These are phyloP conservation scores for Pasiphila rectangulata DNA, from an alignment of 2,888 invertebrate genomes.

Conservation along the genomic window DNA sequence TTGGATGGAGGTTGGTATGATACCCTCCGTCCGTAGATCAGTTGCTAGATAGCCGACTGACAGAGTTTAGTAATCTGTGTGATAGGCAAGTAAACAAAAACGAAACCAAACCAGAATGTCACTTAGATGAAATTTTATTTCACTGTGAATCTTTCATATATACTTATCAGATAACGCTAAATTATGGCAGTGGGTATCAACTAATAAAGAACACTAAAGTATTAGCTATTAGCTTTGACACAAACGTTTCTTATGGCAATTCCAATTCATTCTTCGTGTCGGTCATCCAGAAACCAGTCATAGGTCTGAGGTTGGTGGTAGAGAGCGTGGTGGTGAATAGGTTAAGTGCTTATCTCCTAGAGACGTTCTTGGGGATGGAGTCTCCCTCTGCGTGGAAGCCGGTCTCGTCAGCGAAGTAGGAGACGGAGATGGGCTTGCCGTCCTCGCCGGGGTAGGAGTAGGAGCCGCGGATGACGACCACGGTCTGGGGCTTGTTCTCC, in stretches of 20 bases:
- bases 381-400: slow-evolving; percentile 83
- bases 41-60: no score
- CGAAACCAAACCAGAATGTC: neutral
- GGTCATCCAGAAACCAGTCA: neutral
- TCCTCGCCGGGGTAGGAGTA: slow-evolving; percentile 80
- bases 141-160: slow-evolving; percentile 13
- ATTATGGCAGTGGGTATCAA: slow-evolving; percentile 24
- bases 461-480: slow-evolving; percentile 81
- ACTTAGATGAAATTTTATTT: slow-evolving; percentile 11
- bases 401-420: slow-evolving; percentile 82
- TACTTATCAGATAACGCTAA: slow-evolving; percentile 9
- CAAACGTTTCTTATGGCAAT: slow-evolving; percentile 9
- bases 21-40: no score
- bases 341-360: slow-evolving; percentile 17
- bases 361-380: slow-evolving; percentile 76
- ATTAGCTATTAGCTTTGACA: slow-evolving; percentile 1
- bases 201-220: slow-evolving; percentile 4
- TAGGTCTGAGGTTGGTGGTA: neutral
- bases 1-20: no score
- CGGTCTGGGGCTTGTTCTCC: slow-evolving; percentile 79
- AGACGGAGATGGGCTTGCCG: slow-evolving; percentile 76
- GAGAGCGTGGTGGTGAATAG: neutral
- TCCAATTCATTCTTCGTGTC: no score
- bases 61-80: no score
- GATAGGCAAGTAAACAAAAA: neutral